Base-by-base conservation (phyloP, 2,113 vertebrate genomes). In the Romanogobio albipinnatus region DNA sequence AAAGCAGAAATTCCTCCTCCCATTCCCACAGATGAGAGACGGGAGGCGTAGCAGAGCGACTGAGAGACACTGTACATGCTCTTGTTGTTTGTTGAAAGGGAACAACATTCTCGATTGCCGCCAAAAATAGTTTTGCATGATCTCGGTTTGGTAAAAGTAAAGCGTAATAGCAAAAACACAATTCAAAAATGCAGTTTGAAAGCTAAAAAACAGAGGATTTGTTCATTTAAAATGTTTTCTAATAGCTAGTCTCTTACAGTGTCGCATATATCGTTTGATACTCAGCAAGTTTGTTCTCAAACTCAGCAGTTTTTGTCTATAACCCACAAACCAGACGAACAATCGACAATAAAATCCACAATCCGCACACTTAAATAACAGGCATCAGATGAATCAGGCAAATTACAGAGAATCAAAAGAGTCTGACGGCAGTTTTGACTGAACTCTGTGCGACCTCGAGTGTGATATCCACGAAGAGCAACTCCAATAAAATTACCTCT, bases 391-490 rank as follows among this genome's bases (percentile, higher is more conserved):
- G 17, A 49, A 58, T 56, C 75, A n/a, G 53, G 33, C 51, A 61
- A 43, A 78, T 78, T 24, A 78, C 22, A 78, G 22, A 61, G 71
- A 74, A 74, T 47, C 19, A 74, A 26, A 1, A 56, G 53, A 59
- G 76, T 22, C 14, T 59, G 56, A 19, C 39, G 1, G 39, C 58
- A 79, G 13, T 47, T 78, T 45, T 61, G 49, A 59, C 82, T 83
- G 84, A 88, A 85, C 87, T 80, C 84, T 66, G 74, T 19, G 36
- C 82, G 83, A 79, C 83, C 86, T 87, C 29, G 36, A 66, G 33
- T 24, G 36, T 9, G n/a, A 61, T 68, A 6, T 33, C 29, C 62
- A 70, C 64, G 51, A 64, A 53, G 51, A 11, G 76, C 80, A 70
- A 53, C 11, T 58, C 51, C 81, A 88, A 81, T 86, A 76, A 33